A percentile compares a stretch with the other conserved stretches of the same genome.
Evolutionary conservation across 2,888 invertebrate species (phyloP).

Genomic region (Lepidonotus clava): DNA sequence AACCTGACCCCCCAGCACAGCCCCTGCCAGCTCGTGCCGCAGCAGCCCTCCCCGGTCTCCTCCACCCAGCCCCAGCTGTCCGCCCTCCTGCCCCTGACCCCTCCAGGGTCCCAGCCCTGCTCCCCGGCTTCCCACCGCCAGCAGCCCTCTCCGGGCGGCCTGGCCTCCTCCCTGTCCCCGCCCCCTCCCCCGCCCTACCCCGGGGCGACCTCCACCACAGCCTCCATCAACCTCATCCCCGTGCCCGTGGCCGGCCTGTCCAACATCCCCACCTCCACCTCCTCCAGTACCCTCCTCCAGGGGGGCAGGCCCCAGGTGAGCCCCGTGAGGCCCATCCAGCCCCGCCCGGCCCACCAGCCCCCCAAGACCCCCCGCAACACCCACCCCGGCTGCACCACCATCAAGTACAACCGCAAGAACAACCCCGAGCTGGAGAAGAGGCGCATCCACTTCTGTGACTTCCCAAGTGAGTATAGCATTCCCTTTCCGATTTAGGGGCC

Average conservation of each 20-base stretch:
- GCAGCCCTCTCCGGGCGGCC: neutral
- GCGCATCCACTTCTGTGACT: conserved; percentile 97
- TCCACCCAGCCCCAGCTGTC: neutral
- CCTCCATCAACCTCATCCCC: neutral
- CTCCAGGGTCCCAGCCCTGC: conserved; percentile 36
- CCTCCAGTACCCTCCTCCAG: neutral
- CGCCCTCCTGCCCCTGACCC: neutral
- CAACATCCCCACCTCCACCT: neutral
- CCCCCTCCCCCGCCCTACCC: neutral
- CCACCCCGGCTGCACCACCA: conserved; percentile 80
- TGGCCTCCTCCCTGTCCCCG: neutral
- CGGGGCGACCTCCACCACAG: neutral
- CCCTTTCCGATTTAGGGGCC: neutral
- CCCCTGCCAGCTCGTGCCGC: conserved; percentile 26
- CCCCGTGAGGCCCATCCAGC: conserved; percentile 21
- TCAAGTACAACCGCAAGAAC: conserved; percentile 94
- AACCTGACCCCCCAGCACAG: conserved; percentile 8
- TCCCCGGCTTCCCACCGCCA: neutral
- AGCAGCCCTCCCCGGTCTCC: neutral
- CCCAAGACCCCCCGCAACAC: conserved; percentile 64
- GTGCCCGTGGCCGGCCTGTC: conserved; percentile 24
- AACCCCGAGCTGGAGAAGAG: conserved; percentile 98
- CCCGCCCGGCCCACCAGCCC: conserved; percentile 47
- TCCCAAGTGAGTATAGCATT: conserved; percentile 84
- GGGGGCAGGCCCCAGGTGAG: neutral